Evolutionary conservation across 1,140 invertebrate species (phyloP).

Genomic region (Neotoxoptera formosana): DNA sequence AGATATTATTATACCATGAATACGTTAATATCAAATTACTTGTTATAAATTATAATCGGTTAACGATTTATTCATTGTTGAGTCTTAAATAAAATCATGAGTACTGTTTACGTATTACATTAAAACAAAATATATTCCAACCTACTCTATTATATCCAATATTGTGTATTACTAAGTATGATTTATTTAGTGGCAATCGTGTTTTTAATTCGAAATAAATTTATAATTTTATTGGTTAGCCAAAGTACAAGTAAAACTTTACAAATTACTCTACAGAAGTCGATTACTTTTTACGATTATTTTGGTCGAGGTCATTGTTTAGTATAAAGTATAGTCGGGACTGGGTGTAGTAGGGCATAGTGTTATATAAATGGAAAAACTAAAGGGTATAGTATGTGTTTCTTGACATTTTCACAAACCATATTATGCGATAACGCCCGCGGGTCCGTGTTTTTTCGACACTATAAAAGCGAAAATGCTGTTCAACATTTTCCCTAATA

Average conservation of each 20-base stretch:
- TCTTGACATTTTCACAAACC: neutral
- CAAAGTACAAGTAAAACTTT: neutral
- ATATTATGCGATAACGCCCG: neutral
- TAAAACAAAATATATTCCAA: neutral
- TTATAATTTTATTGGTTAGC: neutral
- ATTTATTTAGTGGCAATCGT: conserved; percentile 1
- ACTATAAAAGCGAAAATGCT: neutral
- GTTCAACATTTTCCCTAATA: neutral
- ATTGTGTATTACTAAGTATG: neutral
- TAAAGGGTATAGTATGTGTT: neutral
- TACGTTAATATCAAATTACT: neutral
- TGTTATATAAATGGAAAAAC: conserved; percentile 10
- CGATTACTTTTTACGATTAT: conserved; percentile 16
- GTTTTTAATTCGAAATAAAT: conserved; percentile 25
- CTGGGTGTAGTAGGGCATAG: neutral
- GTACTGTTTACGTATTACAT: neutral
- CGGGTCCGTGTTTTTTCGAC: neutral
- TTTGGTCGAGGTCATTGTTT: neutral
- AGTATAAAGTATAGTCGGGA: neutral
- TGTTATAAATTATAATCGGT: neutral
- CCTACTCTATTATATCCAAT: neutral
- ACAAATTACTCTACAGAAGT: neutral
- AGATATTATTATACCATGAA: neutral
- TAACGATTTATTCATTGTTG: neutral
- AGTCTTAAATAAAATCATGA: neutral